These are phyloP conservation scores for Forbesichthys papilliferus DNA, from an alignment of 2,113 vertebrate genomes.

Conservation along the genomic window DNA sequence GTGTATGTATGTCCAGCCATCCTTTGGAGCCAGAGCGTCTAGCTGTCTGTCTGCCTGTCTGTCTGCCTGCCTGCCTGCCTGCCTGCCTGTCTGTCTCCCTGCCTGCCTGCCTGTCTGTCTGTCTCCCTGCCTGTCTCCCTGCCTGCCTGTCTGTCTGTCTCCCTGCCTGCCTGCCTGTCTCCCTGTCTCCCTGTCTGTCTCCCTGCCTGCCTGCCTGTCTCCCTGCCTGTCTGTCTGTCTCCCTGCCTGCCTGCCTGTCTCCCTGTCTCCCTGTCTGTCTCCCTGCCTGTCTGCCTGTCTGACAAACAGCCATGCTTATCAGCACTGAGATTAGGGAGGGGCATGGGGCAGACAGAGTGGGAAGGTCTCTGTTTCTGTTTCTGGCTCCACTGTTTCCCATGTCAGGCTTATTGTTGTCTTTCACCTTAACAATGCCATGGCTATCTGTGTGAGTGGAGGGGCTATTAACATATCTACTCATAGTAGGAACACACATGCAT, in stretches of 20 bases:
- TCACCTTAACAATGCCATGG: neutral
- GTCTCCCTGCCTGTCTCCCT: neutral
- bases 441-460: neutral
- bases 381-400: neutral
- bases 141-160: conserved; percentile 60
- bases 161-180: conserved; percentile 23
- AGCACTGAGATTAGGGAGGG: conserved; percentile 1
- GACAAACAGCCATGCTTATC: conserved; percentile 1
- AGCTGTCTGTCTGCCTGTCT: conserved; percentile 41
- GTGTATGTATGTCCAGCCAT: conserved; percentile 62
- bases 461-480: neutral
- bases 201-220: conserved; percentile 65
- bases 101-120: conserved; percentile 62
- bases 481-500: neutral
- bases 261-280: conserved; percentile 26
- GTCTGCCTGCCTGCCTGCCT: conserved; percentile 58
- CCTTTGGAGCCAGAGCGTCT: conserved; percentile 76
- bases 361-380: conserved; percentile 1
- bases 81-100: conserved; percentile 13
- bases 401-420: neutral
- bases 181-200: conserved; percentile 56
- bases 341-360: neutral
- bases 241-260: conserved; percentile 45
- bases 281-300: conserved; percentile 56
- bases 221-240: conserved; percentile 24